Evolutionary conservation across 2,888 invertebrate genomes (phyloP).

Genomic region (Troilus luridus): DNA sequence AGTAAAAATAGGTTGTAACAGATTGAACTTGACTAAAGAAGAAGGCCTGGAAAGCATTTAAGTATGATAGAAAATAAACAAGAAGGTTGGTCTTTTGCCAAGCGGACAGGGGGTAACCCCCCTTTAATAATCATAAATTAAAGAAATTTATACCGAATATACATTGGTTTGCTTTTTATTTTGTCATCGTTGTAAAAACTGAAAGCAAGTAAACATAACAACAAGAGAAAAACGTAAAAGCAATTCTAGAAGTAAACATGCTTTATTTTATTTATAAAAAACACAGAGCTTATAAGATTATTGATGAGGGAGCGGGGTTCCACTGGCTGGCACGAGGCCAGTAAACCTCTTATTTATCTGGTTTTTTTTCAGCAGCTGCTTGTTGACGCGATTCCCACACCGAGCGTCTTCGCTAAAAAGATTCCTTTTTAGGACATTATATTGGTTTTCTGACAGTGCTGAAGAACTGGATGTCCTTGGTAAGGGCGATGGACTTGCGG

Average conservation of each 20-base stretch:
- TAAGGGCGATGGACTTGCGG: not conserved
- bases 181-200: not conserved
- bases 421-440: not conserved
- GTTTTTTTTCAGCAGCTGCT: conserved; percentile 3
- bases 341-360: conserved; percentile 13
- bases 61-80: too few relatives aligned
- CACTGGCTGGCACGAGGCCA: not conserved
- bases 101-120: too few relatives aligned
- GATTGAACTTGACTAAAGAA: too few relatives aligned
- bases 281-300: not conserved
- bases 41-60: too few relatives aligned
- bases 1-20: too few relatives aligned
- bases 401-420: not conserved
- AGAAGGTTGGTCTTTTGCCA: too few relatives aligned
- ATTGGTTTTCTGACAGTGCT: not conserved
- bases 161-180: not conserved
- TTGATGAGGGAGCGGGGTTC: not conserved
- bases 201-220: not conserved
- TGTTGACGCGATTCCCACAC: not conserved
- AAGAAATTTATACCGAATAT: not conserved
- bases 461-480: not conserved
- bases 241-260: not conserved
- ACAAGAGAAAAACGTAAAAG: not conserved
- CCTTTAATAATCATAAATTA: too few relatives aligned
- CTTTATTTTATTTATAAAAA: not conserved